Percentiles rank a stretch among this genome's conserved stretches.
Conservation (phyloP, 2,113 vertebrate species). For the Crocuta crocuta region DNA sequence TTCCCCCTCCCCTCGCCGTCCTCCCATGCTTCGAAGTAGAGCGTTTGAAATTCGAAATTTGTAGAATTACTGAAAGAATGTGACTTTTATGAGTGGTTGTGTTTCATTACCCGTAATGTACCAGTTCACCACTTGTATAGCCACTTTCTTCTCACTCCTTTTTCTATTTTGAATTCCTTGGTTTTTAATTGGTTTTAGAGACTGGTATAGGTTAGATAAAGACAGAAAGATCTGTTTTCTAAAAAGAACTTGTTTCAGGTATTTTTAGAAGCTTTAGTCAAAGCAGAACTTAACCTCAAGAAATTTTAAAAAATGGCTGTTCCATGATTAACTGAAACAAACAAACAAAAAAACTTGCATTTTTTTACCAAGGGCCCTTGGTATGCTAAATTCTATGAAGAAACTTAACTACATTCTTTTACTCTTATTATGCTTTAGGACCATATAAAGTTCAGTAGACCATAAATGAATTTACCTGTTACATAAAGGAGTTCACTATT, state of each 20-base stretch:
- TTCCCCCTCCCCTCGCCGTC: too few relatives aligned
- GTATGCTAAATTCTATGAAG: neutral
- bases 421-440: neutral
- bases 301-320: neutral
- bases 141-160: neutral
- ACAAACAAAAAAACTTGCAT: neutral
- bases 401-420: neutral
- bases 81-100: neutral
- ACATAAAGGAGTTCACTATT: neutral
- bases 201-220: neutral
- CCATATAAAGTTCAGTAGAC: neutral
- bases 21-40: neutral
- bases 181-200: conserved; percentile 5
- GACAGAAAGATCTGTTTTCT: conserved; percentile 4
- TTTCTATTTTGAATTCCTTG: neutral
- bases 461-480: neutral
- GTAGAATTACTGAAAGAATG: neutral
- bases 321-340: neutral
- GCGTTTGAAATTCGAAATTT: conserved; percentile 31
- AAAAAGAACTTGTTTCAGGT: neutral
- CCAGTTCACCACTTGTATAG: neutral
- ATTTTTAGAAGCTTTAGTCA: neutral
- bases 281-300: neutral
- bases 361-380: neutral
- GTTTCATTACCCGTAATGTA: neutral